These are phyloP conservation scores for Ips typographus DNA, from an alignment of 1,140 invertebrate species.

Conservation along the genomic window DNA sequence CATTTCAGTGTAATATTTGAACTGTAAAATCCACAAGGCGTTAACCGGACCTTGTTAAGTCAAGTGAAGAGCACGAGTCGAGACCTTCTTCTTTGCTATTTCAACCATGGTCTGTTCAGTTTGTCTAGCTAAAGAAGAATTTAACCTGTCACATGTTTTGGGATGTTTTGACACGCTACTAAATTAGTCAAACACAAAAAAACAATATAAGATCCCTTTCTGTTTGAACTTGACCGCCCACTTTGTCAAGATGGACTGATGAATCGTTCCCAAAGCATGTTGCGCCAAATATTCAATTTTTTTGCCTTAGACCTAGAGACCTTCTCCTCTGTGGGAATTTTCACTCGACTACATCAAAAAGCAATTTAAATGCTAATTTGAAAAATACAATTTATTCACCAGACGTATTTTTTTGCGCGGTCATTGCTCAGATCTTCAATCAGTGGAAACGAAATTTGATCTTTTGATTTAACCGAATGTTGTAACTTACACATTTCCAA, in stretches of 20 bases:
- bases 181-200: too few species aligned
- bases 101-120: too few species aligned
- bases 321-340: slow-evolving; percentile 6
- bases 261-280: background rate
- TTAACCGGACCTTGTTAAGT: slow-evolving; percentile 8
- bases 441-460: background rate
- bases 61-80: background rate
- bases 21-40: slow-evolving; percentile 7
- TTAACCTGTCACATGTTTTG: too few species aligned
- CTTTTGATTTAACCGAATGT: too few species aligned
- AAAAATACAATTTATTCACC: slow-evolving; percentile 8
- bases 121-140: too few species aligned
- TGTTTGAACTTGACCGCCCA: slow-evolving; percentile 17
- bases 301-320: slow-evolving; percentile 20
- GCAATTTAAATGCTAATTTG: slow-evolving; percentile 31
- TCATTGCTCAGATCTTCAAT: background rate
- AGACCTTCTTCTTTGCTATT: background rate
- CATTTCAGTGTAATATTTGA: slow-evolving; percentile 8
- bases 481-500: too few species aligned
- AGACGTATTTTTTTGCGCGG: background rate
- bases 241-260: slow-evolving; percentile 21
- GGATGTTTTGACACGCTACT: too few species aligned
- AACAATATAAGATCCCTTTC: too few species aligned
- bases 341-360: slow-evolving; percentile 18
- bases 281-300: slow-evolving; percentile 8